Percentiles rank a stretch among this genome's conserved stretches.
These are phyloP conservation scores for Myotis myotis DNA, from an alignment of 2,797 vertebrate genomes.

Conservation along the genomic window DNA sequence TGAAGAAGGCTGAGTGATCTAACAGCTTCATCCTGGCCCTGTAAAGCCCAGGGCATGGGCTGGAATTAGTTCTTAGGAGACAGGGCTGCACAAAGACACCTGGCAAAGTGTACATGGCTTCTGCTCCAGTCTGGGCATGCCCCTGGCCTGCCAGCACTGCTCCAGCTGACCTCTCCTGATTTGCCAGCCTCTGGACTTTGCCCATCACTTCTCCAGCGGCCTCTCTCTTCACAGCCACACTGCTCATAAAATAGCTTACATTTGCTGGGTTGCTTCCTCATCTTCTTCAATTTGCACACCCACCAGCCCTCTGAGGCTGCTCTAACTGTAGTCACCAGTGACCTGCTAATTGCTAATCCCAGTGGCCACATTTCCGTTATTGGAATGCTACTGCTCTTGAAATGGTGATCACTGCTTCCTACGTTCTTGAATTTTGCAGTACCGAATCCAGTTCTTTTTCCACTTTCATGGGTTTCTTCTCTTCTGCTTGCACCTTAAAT, in stretches of 20 bases:
- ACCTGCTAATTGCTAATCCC: conserved; percentile 51
- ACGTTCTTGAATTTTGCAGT: background rate
- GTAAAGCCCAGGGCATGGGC: background rate
- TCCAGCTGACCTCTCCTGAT: background rate
- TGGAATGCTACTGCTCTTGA: conserved; percentile 21
- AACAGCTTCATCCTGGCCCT: background rate
- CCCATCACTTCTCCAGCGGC: background rate
- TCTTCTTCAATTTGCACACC: background rate
- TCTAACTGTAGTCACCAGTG: background rate
- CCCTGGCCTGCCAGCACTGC: background rate
- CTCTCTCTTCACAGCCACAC: background rate
- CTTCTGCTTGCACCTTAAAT: background rate
- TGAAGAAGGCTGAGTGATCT: background rate
- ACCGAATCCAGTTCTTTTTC: background rate
- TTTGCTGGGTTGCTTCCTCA: background rate
- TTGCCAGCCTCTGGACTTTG: background rate
- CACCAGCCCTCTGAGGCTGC: background rate
- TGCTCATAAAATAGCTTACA: background rate
- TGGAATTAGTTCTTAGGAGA: background rate
- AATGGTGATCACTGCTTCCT: background rate
- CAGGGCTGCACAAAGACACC: background rate
- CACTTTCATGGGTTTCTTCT: background rate
- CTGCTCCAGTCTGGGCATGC: background rate
- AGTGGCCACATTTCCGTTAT: background rate
- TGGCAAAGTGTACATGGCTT: background rate